phyloP scores from a whole-genome alignment of 2,113 vertebrate species.

The Tauraco erythrolophus region DNA sequence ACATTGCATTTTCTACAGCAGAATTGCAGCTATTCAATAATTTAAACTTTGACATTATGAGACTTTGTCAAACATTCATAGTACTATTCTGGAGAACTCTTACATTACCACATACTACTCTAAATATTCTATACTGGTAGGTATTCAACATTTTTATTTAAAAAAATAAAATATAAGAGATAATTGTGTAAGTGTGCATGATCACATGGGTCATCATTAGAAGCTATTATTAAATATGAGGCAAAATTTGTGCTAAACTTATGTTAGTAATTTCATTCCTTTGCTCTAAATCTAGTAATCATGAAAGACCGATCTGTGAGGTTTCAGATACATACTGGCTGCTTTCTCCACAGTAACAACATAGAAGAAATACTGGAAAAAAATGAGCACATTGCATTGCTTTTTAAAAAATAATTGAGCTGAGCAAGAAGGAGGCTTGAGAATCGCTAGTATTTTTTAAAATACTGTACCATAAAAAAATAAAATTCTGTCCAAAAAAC shows the following conservation, averaged over 20 bases:
- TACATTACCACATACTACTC: not conserved
- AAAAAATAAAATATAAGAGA: not conserved
- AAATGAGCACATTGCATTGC: not conserved
- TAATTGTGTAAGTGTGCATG: not conserved
- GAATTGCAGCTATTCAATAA: slow-evolving; percentile 31
- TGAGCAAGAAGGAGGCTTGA: not conserved
- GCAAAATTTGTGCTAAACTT: not conserved
- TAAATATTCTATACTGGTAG: not conserved
- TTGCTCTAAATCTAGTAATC: not conserved
- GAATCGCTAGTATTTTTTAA: not conserved
- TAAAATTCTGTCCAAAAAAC: not conserved
- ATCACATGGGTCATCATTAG: not conserved
- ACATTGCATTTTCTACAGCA: not conserved
- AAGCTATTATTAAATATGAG: not conserved
- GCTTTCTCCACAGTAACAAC: not conserved
- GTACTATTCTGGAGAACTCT: not conserved
- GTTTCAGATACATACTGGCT: not conserved
- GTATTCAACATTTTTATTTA: not conserved
- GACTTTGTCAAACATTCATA: not conserved
- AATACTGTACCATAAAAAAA: not conserved
- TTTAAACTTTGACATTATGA: slow-evolving; percentile 17
- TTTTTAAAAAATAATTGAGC: not conserved
- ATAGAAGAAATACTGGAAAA: not conserved
- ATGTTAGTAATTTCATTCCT: not conserved
- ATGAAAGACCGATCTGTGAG: not conserved